Percentiles rank a stretch among this genome's conserved stretches.
Conservation (phyloP, 2,113 vertebrate species). For the Amia ocellicauda region DNA sequence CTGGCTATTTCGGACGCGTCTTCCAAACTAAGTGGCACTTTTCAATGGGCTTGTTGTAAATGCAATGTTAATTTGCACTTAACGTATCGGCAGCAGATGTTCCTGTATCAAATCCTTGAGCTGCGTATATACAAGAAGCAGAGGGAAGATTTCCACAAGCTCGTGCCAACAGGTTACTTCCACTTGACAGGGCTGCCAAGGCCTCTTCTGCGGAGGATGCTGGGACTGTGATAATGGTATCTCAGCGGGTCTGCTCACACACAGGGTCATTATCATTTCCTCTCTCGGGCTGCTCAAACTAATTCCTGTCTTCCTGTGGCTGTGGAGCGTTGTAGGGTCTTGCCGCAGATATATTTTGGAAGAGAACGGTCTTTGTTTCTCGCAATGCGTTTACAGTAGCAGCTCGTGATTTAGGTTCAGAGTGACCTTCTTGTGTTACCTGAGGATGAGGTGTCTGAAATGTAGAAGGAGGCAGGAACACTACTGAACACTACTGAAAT, state of each 20-base stretch:
- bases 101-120: background rate
- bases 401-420: background rate
- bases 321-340: background rate
- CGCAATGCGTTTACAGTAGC: background rate
- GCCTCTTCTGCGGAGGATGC: slow-evolving; percentile 8
- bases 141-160: background rate
- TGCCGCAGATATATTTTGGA: background rate
- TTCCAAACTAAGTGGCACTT: too few species aligned
- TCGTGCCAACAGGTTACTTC: slow-evolving; percentile 8
- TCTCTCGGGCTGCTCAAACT: slow-evolving; percentile 3
- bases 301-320: slow-evolving; percentile 1
- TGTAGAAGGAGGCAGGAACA: too few species aligned
- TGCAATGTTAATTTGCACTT: slow-evolving; percentile 5
- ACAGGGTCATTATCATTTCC: slow-evolving; percentile 8
- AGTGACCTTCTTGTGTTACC: too few species aligned
- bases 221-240: slow-evolving; percentile 12
- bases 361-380: background rate
- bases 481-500: too few species aligned
- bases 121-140: background rate
- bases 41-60: background rate
- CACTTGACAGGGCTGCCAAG: slow-evolving; percentile 2
- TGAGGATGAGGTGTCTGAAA: too few species aligned
- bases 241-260: slow-evolving; percentile 1
- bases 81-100: background rate
- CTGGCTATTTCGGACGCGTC: too few species aligned